phyloP scores from a whole-genome alignment of 2,888 invertebrate species.

The Himalopsyche tibetana region DNA sequence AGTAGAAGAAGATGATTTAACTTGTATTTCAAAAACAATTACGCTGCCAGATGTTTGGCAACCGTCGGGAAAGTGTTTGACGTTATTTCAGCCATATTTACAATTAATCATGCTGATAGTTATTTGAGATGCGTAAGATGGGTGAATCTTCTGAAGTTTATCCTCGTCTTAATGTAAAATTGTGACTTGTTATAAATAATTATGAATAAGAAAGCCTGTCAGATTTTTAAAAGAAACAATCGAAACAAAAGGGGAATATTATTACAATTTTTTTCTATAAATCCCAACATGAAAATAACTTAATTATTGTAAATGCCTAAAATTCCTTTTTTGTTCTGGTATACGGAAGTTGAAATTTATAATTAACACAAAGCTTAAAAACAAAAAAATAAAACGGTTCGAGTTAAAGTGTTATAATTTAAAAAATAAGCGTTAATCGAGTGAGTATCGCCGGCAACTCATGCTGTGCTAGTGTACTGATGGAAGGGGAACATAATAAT shows the following conservation, averaged over 20 bases:
- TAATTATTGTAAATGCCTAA: constrained; percentile 31
- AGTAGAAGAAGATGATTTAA: constrained; percentile 24
- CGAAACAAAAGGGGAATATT: constrained; percentile 43
- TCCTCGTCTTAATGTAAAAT: constrained; percentile 18
- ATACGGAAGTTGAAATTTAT: constrained; percentile 1
- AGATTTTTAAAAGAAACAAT: constrained; percentile 33
- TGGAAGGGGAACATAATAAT: constrained; percentile 17
- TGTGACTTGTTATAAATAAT: constrained; percentile 44
- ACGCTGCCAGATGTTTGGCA: constrained; percentile 6
- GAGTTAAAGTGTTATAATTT: background rate
- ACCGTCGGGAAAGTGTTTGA: constrained; percentile 54
- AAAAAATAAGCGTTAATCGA: constrained; percentile 8
- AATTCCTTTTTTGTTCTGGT: constrained; percentile 42
- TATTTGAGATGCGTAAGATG: constrained; percentile 47
- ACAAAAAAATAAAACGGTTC: background rate
- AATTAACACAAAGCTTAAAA: constrained; percentile 35
- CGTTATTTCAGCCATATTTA: constrained; percentile 63
- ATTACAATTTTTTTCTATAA: constrained; percentile 38
- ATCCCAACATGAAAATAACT: constrained; percentile 37
- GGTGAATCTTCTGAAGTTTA: constrained; percentile 41
- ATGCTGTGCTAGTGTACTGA: constrained; percentile 11
- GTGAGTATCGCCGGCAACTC: background rate
- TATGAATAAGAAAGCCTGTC: constrained; percentile 43
- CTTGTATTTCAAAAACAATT: constrained; percentile 39
- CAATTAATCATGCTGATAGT: constrained; percentile 61